phyloP scores from a whole-genome alignment of 1,140 invertebrate genomes.

The Eurosta solidaginis region DNA sequence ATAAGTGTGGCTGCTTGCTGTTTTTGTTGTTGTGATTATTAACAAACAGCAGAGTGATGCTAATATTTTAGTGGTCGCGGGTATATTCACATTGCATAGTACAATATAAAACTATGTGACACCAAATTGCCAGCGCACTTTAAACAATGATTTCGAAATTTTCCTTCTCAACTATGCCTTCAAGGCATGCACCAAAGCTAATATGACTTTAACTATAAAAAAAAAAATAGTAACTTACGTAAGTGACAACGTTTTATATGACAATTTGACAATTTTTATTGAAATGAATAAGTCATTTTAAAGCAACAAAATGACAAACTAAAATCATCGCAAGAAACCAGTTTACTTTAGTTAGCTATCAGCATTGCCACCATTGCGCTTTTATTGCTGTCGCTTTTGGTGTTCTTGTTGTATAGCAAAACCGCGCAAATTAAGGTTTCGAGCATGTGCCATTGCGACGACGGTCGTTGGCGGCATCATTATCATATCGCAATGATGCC shows the following conservation, averaged over 20 bases:
- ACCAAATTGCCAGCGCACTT: no score
- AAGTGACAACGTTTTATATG: not conserved
- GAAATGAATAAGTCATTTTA: not conserved
- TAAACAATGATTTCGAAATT: no score
- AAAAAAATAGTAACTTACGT: no score
- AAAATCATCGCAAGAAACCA: not conserved
- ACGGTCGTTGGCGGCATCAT: not conserved
- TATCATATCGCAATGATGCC: conserved; percentile 21
- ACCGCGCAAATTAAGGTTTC: conserved; percentile 27
- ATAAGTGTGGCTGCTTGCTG: no score
- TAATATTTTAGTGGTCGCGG: no score
- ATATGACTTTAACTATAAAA: no score
- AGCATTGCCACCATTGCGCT: not conserved
- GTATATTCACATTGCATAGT: no score
- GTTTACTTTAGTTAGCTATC: not conserved
- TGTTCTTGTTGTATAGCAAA: conserved; percentile 36
- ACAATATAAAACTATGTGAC: no score
- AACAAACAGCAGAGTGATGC: no score
- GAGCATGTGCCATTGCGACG: not conserved
- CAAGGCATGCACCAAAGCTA: no score
- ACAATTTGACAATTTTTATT: not conserved
- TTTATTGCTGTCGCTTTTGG: not conserved
- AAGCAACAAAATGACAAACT: not conserved
- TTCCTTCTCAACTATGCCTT: no score
- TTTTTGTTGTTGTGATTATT: no score